Evolutionary conservation across 2,888 invertebrate species (phyloP).

Genomic region (Athrips mouffetella): DNA sequence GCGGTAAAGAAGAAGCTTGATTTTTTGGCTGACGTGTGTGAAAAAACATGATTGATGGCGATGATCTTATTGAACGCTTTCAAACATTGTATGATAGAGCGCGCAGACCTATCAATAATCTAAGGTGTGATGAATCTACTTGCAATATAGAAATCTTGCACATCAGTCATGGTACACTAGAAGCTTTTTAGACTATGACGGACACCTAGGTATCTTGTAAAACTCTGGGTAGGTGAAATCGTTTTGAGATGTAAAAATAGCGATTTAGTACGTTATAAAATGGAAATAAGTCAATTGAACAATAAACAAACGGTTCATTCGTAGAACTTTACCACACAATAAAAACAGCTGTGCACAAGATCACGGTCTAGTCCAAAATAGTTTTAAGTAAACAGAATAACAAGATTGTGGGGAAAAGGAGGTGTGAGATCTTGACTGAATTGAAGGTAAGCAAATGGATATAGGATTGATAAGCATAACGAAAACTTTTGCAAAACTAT

Average conservation of each 20-base stretch:
- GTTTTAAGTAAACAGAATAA: neutral
- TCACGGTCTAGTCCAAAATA: neutral
- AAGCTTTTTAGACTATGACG: no score
- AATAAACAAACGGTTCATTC: neutral
- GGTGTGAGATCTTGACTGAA: no score
- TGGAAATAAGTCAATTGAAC: neutral
- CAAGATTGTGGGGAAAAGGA: no score
- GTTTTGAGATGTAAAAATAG: neutral
- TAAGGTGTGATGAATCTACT: no score
- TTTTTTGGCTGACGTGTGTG: neutral
- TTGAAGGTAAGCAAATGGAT: no score
- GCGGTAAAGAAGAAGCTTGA: neutral
- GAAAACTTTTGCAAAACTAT: no score
- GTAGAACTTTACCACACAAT: neutral
- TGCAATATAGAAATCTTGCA: no score
- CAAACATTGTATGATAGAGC: neutral
- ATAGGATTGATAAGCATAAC: no score
- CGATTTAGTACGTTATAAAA: neutral
- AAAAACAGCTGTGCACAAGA: neutral
- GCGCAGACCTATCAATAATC: neutral
- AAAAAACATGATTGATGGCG: constrained; percentile 3
- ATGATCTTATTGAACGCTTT: neutral
- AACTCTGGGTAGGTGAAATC: no score
- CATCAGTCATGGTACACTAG: neutral
- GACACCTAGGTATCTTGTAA: no score